These are phyloP conservation scores for Lepidocolaptes lacrymiger DNA, from an alignment of 2,797 vertebrate species.

Conservation along the genomic window DNA sequence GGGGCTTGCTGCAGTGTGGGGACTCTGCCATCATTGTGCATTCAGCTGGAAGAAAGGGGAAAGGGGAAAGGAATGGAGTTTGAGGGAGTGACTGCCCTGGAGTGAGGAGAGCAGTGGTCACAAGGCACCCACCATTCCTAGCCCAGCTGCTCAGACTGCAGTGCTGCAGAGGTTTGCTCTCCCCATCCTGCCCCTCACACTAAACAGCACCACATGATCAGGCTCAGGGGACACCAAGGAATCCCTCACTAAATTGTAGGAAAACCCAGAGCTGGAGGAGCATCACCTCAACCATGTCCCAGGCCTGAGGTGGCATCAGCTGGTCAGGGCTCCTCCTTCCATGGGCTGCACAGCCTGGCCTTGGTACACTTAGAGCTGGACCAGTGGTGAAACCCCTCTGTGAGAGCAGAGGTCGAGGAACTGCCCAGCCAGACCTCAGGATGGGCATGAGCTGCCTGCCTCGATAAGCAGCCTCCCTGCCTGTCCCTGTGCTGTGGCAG, in stretches of 20 bases:
- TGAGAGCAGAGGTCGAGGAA: neutral
- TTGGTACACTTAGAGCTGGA: neutral
- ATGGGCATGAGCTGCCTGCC: neutral
- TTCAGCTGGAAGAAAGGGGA: neutral
- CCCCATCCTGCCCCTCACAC: neutral
- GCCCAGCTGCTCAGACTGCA: accelerated
- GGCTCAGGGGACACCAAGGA: neutral
- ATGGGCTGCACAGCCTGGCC: neutral
- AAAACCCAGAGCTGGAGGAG: neutral
- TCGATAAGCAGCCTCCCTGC: neutral
- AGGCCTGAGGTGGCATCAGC: neutral
- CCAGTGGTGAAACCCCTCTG: accelerated
- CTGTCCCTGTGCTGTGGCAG: neutral
- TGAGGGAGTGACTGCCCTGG: neutral
- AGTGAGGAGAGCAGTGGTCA: neutral
- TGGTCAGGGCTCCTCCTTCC: neutral
- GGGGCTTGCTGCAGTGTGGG: neutral
- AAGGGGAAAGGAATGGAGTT: neutral
- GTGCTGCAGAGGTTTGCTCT: neutral
- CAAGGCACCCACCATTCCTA: neutral
- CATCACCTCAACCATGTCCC: neutral
- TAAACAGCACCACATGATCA: neutral
- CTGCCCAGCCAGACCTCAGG: neutral
- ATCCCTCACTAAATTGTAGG: too few species aligned
- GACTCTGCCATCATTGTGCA: accelerated